Percentiles rank a stretch among this genome's conserved stretches.
These are phyloP conservation scores for Istiophorus platypterus DNA, from an alignment of 2,113 vertebrate species.

Conservation along the genomic window DNA sequence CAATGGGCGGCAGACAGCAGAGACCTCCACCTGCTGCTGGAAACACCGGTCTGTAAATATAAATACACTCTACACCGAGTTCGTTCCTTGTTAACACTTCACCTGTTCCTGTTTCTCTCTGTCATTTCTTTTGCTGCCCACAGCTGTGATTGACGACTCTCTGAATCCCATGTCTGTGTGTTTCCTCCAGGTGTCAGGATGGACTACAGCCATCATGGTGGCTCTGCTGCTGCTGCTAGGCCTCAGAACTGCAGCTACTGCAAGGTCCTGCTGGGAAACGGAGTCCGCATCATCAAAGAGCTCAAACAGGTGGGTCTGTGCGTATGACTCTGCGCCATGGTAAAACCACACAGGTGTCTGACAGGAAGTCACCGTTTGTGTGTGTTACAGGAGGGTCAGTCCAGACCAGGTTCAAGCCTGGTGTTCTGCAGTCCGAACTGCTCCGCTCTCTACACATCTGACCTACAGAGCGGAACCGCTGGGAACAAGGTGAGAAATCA, in stretches of 20 bases:
- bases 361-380: conserved; percentile 38
- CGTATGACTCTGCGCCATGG: not conserved
- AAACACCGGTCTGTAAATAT: conserved; percentile 25
- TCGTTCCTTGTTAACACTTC: no score
- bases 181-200: conserved; percentile 81
- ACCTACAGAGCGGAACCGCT: conserved; percentile 31
- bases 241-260: conserved; percentile 92
- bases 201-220: conserved; percentile 67
- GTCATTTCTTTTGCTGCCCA: not conserved
- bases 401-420: conserved; percentile 52
- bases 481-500: conserved; percentile 62
- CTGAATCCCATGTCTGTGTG: not conserved
- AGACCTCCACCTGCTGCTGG: conserved; percentile 36
- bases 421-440: conserved; percentile 97
- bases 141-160: not conserved
- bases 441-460: conserved; percentile 84
- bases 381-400: conserved; percentile 72
- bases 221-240: conserved; percentile 66
- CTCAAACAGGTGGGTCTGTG: conserved; percentile 68
- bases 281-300: conserved; percentile 87
- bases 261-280: conserved; percentile 93
- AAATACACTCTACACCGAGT: not conserved
- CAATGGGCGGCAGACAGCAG: conserved; percentile 29
- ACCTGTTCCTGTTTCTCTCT: not conserved
- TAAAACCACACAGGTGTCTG: not conserved